Base-by-base conservation (phyloP, 53 echinoderm and acorn worm species). In the Zoroaster sp. region DNA sequence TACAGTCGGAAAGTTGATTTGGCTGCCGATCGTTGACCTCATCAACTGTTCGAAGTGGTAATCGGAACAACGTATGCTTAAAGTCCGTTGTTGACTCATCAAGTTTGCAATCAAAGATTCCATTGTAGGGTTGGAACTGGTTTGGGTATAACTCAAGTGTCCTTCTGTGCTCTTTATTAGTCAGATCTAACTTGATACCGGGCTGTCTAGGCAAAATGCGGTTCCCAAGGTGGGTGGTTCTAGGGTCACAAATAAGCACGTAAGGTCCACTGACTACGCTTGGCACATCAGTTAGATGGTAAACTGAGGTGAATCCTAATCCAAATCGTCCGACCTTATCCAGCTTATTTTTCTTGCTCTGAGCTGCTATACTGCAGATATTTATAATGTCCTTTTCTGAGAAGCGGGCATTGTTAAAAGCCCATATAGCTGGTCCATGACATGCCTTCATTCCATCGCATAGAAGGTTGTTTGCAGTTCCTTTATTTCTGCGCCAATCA, bases 281-380 rank as follows among this genome's bases (percentile, higher is more conserved):
- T 5, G 98, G 98, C 1, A 95, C 93, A 83, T 97, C 98, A 33
- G 98, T 97, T 1, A 97, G 42, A 54, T 93, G 95, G 70, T 97
- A 97, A 20, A 97, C 98, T 5, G 98, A 93, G 28, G 94, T 97
- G 54, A 97, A 97, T 2, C 98, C 98, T 9, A 92, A 74, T 31
- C 98, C 98, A 88, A 97, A 97, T 51, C 90, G 79, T 73, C 98
- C 98, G 38, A 97, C 91, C 72, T 97, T 95, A n/a, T 92, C 86
- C 30, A 85, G 12, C 21, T 95, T 43, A 28, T 77, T 40, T 70
- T 87, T 87, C 70, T 97, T 97, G 49, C 93, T 94, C 10, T 78
- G 82, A 6, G 93, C 95, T 10, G 90, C 95, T 21, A 97, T 79
- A 37, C 78, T 94, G 14, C 86, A 91, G 23, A 97, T 97, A 80